Percentiles rank a stretch among this genome's conserved stretches.
phyloP scores from a whole-genome alignment of 2,888 invertebrate species.

The Rambutsinella grinnellia region DNA sequence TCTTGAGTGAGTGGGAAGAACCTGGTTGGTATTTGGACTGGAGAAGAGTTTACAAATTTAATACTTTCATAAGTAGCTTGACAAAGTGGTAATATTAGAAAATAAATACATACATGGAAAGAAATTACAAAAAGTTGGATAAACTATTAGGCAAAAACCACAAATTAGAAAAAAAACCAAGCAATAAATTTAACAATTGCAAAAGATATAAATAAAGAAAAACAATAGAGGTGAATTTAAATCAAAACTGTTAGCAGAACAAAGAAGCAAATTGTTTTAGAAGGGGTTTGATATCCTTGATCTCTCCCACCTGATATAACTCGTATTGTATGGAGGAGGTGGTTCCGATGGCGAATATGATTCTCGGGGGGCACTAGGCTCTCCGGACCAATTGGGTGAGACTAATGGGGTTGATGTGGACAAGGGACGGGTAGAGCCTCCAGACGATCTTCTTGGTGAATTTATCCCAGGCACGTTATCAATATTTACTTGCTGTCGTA shows the following conservation, averaged over 20 bases:
- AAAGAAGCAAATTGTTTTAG: background rate
- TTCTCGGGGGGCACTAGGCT: conserved; percentile 51
- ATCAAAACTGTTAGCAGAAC: background rate
- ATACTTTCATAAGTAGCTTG: background rate
- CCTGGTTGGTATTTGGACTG: conserved; percentile 27
- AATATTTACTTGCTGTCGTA: conserved; percentile 55
- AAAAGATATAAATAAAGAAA: background rate
- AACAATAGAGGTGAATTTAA: background rate
- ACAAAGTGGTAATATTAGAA: background rate
- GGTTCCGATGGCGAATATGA: conserved; percentile 55
- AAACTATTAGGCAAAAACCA: background rate
- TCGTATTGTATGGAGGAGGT: conserved; percentile 65
- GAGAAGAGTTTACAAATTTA: no score
- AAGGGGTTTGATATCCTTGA: conserved; percentile 35
- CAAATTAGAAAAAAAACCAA: background rate
- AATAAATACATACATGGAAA: background rate
- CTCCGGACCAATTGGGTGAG: conserved; percentile 53
- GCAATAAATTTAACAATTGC: background rate
- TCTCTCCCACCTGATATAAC: conserved; percentile 60
- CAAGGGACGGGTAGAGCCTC: conserved; percentile 30
- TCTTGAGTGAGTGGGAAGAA: conserved; percentile 10
- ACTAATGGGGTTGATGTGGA: conserved; percentile 57
- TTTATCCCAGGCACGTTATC: background rate
- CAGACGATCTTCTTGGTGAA: conserved; percentile 4
- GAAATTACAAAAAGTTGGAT: background rate